These are phyloP conservation scores for Digitonthophagus gazella DNA, from an alignment of 2,888 invertebrate species.

Conservation along the genomic window DNA sequence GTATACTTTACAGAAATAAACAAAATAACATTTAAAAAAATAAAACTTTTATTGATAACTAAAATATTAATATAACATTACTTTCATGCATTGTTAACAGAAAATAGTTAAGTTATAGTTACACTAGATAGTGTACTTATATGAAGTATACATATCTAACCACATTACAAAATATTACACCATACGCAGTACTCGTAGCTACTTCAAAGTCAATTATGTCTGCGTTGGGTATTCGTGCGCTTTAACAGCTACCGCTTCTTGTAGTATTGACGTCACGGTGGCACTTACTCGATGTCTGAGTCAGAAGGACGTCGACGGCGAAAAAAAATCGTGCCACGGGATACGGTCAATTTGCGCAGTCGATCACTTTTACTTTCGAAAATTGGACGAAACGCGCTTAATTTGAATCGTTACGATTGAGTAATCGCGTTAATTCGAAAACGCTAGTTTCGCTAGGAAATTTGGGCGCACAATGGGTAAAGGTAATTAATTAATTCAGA, in stretches of 20 bases:
- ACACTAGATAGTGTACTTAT: no score
- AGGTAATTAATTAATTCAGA: background rate
- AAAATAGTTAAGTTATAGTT: no score
- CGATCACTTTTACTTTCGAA: slow-evolving; percentile 14
- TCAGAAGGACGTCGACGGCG: background rate
- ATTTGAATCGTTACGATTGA: background rate
- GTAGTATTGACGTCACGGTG: background rate
- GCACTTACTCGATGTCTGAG: background rate
- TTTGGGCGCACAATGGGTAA: background rate
- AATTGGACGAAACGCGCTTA: slow-evolving; percentile 1
- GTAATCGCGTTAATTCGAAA: background rate
- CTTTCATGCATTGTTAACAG: no score
- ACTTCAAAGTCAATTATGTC: no score
- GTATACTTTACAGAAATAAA: no score
- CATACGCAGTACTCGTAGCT: no score
- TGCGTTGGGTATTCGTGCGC: background rate
- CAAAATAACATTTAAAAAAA: no score
- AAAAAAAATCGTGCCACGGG: slow-evolving; percentile 9
- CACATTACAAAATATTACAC: no score
- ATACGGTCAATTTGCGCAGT: slow-evolving; percentile 11
- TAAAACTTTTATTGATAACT: no score
- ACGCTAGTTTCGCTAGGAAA: background rate
- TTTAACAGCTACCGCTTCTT: background rate
- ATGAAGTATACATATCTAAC: no score
- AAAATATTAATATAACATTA: no score